phyloP scores from a whole-genome alignment of 2,888 invertebrate species.

The Nipponacmea schrenckii region DNA sequence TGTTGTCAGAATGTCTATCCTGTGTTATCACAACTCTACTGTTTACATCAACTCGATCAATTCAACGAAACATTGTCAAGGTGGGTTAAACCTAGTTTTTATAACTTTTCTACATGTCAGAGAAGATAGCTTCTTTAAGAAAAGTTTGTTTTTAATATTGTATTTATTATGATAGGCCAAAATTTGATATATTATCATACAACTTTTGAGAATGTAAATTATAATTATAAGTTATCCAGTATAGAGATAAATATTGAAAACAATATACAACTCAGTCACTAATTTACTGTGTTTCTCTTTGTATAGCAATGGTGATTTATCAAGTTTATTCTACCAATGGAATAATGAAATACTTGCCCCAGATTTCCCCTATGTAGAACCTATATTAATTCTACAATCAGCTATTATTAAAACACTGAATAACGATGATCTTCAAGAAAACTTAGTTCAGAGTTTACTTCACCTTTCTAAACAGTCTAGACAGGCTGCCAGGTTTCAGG shows the following conservation, averaged over 20 bases:
- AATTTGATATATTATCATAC: too few relatives aligned
- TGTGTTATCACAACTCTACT: slow-evolving; percentile 76
- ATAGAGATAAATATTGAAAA: too few relatives aligned
- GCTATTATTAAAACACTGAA: slow-evolving; percentile 39
- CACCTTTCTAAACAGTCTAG: slow-evolving; percentile 50
- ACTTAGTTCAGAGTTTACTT: slow-evolving; percentile 33
- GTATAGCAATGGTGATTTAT: too few relatives aligned
- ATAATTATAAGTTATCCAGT: too few relatives aligned
- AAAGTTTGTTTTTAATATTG: too few relatives aligned
- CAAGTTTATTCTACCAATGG: slow-evolving; percentile 7
- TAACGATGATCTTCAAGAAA: slow-evolving; percentile 16
- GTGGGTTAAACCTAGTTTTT: slow-evolving; percentile 11
- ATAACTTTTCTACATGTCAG: too few relatives aligned
- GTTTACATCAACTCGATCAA: slow-evolving; percentile 81
- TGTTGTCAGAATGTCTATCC: slow-evolving; percentile 82
- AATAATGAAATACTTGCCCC: slow-evolving; percentile 65
- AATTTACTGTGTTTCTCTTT: too few relatives aligned
- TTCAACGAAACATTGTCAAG: slow-evolving; percentile 15
- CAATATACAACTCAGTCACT: too few relatives aligned
- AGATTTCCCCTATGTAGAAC: slow-evolving; percentile 80
- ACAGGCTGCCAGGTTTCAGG: slow-evolving; percentile 58
- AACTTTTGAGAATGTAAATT: too few relatives aligned
- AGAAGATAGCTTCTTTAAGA: too few relatives aligned
- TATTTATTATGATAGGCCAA: too few relatives aligned
- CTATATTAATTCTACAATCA: slow-evolving; percentile 76